Conservation (phyloP, 2,113 vertebrate genomes). For the Capreolus pygargus region DNA sequence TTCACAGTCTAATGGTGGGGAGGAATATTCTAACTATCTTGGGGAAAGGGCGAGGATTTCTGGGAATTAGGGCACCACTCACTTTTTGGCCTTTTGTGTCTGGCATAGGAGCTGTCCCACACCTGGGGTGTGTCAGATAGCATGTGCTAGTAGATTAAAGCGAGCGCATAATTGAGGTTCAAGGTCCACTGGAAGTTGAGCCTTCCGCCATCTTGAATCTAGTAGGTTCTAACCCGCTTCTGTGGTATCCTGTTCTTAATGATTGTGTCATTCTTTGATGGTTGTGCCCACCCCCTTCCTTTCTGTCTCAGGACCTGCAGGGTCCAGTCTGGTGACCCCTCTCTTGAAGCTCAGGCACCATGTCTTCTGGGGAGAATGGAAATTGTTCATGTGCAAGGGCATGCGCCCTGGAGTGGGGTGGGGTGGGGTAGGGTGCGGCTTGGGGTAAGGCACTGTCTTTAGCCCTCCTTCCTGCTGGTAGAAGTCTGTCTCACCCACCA, state of each 20-base stretch:
- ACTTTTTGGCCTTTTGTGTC: neutral
- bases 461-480: neutral
- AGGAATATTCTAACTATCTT: neutral
- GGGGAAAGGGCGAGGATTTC: neutral
- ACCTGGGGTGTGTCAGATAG: neutral
- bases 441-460: neutral
- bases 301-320: neutral
- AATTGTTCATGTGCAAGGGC: neutral
- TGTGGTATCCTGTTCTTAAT: neutral
- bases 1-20: neutral
- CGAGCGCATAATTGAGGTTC: neutral
- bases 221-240: neutral
- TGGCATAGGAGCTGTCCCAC: neutral
- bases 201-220: neutral
- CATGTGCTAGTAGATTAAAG: neutral
- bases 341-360: neutral
- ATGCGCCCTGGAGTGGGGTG: accelerated
- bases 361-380: neutral
- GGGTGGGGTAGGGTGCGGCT: neutral
- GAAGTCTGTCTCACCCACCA: neutral
- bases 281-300: neutral
- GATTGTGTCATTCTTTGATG: neutral
- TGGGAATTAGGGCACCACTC: neutral
- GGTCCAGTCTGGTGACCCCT: neutral
- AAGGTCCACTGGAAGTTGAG: neutral